Evolutionary conservation across 1,140 invertebrate species (phyloP), one percentile per base, ranked within the genome.

Genomic region (Lepidurus arcticus): DNA sequence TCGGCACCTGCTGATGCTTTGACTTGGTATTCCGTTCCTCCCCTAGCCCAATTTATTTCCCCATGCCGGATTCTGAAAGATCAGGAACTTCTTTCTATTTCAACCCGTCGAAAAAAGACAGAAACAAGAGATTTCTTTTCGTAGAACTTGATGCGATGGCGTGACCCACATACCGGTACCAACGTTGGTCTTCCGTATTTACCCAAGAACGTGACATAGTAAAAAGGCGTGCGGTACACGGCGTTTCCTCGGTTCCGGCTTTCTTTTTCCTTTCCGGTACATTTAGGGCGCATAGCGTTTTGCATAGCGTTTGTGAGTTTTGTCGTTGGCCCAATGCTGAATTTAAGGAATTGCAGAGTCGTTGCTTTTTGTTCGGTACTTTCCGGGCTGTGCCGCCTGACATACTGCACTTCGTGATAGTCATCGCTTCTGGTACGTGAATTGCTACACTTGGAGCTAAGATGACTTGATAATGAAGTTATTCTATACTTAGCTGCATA

Each of bases 251-350:
- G 53, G 53, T 65, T 65, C 53, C 53, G 53, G 53, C 53, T 65
- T 65, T 65, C 53, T 65, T 65, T 34, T 65, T 65, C 53, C n/a
- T 65, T 65, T 65, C 53, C 53, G 53, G 53, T 65, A 65, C 53
- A 65, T 65, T 65, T 65, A 65, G 21, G 53, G 8, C 53, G 53
- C 53, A 21, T 65, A 65, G 34, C 34, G 34, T 34, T 34, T 34
- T 65, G 53, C 53, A 65, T 65, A 65, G 8, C 53, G 53, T 65
- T 65, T 21, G 7, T 7, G 53, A 21, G 53, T 65, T 65, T 21
- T 65, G 53, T n/a, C 53, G 53, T 65, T 65, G n/a, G 5, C 16
- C 21, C 16, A 21, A 13, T 65, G 16, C 53, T 21, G 16, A 9
- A 21, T 21, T 65, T 65, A n/a, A 7, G 21, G 53, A 13, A 65